Conservation (phyloP, 2,113 vertebrate species). For the Pycnonotus jocosus region DNA sequence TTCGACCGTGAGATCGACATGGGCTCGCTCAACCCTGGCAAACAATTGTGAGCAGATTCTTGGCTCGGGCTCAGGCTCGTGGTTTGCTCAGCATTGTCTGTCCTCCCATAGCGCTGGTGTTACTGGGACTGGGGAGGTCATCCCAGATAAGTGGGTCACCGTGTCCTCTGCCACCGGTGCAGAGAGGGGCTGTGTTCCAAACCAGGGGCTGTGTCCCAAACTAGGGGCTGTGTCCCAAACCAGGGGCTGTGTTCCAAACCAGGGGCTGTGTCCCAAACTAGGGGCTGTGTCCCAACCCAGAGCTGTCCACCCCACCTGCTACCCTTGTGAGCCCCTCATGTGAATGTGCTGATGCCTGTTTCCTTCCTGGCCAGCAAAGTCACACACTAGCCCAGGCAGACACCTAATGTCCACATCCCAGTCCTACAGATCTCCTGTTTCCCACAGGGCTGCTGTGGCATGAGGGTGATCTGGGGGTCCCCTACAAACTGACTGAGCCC, state of each 20-base stretch:
- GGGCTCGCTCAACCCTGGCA: constrained; percentile 92
- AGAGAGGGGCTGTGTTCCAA: neutral
- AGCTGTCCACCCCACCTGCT: neutral
- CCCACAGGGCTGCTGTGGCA: neutral
- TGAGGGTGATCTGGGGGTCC: neutral
- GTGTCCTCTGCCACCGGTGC: neutral
- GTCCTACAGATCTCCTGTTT: neutral
- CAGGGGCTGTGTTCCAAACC: neutral
- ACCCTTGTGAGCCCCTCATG: rapidly evolving
- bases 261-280: no score
- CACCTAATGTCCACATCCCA: neutral
- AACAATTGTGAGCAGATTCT: constrained; percentile 85
- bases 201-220: neutral
- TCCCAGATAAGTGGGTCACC: constrained; percentile 30
- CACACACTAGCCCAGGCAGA: neutral
- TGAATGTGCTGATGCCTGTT: neutral
- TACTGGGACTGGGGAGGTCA: neutral
- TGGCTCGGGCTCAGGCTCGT: neutral
- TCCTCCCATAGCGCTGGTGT: neutral
- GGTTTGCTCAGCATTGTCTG: neutral
- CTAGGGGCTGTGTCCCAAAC: neutral
- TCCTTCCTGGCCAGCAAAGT: neutral
- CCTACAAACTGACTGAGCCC: neutral
- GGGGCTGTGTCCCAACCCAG: neutral
- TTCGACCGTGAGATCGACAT: constrained; percentile 91